Percentiles rank a stretch among this genome's conserved stretches.
Evolutionary conservation across 92 coral and sea anemone species (phyloP).

Genomic region (Meandrina meandrites): DNA sequence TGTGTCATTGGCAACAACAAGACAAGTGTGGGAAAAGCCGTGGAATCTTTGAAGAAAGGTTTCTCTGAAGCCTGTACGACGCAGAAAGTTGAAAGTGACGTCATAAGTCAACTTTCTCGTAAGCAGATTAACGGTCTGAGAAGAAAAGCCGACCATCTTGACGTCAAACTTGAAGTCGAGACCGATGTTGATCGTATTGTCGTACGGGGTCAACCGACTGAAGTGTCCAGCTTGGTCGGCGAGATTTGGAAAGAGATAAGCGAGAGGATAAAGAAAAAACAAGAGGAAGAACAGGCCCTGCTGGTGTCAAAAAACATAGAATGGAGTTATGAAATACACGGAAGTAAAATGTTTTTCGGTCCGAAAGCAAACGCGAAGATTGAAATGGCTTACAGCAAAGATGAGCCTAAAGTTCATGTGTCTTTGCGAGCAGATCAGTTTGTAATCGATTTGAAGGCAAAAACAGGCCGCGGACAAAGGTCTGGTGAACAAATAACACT

Average conservation of each 20-base stretch:
- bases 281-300: conserved; percentile 56
- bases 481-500: conserved; percentile 8
- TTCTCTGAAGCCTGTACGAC: conserved; percentile 61
- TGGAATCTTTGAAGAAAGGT: conserved; percentile 29
- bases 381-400: conserved; percentile 73
- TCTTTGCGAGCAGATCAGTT: conserved; percentile 39
- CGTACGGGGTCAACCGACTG: conserved; percentile 69
- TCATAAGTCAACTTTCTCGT: conserved; percentile 46
- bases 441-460: conserved; percentile 50
- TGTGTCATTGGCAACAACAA: conserved; percentile 21
- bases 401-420: conserved; percentile 33
- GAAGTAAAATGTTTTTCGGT: conserved; percentile 41
- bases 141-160: conserved; percentile 31
- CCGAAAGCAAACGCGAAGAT: conserved; percentile 63
- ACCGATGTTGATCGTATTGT: conserved; percentile 49
- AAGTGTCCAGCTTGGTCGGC: conserved; percentile 58
- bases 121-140: conserved; percentile 39
- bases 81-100: conserved; percentile 51
- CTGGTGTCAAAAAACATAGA: conserved; percentile 59
- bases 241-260: conserved; percentile 65
- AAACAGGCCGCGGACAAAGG: conserved; percentile 29
- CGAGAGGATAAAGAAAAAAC: conserved; percentile 53
- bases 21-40: conserved; percentile 11
- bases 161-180: conserved; percentile 33
- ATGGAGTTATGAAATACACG: conserved; percentile 61